phyloP scores from a whole-genome alignment of 2,888 invertebrate genomes.

The Plagodis pulveraria region DNA sequence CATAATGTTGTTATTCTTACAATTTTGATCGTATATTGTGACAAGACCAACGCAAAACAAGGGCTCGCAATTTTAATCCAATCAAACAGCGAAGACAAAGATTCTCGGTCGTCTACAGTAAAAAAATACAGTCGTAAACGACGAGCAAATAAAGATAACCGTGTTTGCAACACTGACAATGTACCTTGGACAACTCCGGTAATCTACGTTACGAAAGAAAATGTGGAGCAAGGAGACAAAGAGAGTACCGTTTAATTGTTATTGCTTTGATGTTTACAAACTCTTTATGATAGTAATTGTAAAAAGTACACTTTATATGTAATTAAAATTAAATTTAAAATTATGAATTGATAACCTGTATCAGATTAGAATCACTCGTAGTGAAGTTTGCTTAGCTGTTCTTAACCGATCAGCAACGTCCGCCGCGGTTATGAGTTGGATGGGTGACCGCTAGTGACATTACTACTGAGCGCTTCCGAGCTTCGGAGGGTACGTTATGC shows the following conservation, averaged over 20 bases:
- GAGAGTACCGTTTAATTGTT: conserved; percentile 14
- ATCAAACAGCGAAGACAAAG: conserved; percentile 15
- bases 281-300: background rate
- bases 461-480: too few relatives aligned
- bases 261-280: conserved; percentile 1
- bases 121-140: conserved; percentile 8
- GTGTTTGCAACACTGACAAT: conserved; percentile 47
- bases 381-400: too few relatives aligned
- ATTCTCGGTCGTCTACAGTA: conserved; percentile 20
- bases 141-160: conserved; percentile 38
- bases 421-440: too few relatives aligned
- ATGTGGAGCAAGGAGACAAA: conserved; percentile 59
- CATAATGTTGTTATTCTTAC: too few relatives aligned
- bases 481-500: too few relatives aligned
- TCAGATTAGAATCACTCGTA: too few relatives aligned
- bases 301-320: background rate
- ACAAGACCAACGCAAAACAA: background rate
- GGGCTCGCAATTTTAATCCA: conserved; percentile 9
- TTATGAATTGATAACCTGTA: too few relatives aligned
- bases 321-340: background rate
- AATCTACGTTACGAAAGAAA: conserved; percentile 61
- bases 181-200: conserved; percentile 37
- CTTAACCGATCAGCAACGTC: too few relatives aligned
- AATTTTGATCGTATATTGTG: too few relatives aligned
- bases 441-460: too few relatives aligned